phyloP scores from a whole-genome alignment of 2,888 invertebrate genomes.

The Drosophila niveifrons region DNA sequence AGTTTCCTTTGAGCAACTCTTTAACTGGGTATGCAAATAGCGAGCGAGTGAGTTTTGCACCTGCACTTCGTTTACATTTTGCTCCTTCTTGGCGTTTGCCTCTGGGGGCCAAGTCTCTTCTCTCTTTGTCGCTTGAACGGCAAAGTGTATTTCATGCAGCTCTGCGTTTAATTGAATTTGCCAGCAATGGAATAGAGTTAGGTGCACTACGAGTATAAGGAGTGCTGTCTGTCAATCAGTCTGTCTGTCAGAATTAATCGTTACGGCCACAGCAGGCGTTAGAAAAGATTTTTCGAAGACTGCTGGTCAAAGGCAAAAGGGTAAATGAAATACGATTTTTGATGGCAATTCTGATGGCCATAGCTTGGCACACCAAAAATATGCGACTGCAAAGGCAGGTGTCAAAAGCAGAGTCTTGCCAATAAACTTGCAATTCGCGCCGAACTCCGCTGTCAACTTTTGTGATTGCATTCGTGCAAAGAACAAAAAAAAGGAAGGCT shows the following conservation, averaged over 20 bases:
- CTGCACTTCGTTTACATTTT: conserved; percentile 22
- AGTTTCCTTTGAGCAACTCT: not conserved
- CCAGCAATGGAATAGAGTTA: conserved; percentile 32
- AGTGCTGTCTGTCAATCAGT: conserved; percentile 16
- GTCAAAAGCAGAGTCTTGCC: conserved; percentile 43
- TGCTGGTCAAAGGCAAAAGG: conserved; percentile 28
- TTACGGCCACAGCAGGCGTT: conserved; percentile 22
- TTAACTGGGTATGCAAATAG: conserved; percentile 1
- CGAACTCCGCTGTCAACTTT: conserved; percentile 25
- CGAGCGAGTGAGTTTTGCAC: not conserved
- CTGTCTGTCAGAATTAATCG: conserved; percentile 27
- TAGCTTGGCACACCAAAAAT: not conserved
- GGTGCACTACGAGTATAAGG: not conserved
- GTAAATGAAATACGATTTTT: conserved; percentile 26
- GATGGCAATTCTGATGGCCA: conserved; percentile 9
- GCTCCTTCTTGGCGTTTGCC: conserved; percentile 1
- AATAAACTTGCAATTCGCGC: conserved; percentile 41
- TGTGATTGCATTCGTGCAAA: conserved; percentile 44
- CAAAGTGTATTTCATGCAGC: conserved; percentile 76
- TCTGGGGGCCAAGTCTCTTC: conserved; percentile 28
- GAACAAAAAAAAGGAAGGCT: not conserved
- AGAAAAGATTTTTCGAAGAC: conserved; percentile 6
- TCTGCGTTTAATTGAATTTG: conserved; percentile 77
- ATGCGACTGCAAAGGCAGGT: conserved; percentile 19
- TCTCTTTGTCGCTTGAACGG: conserved; percentile 29